phyloP scores from a whole-genome alignment of 2,888 invertebrate species.

The Leptinotarsa juncta region DNA sequence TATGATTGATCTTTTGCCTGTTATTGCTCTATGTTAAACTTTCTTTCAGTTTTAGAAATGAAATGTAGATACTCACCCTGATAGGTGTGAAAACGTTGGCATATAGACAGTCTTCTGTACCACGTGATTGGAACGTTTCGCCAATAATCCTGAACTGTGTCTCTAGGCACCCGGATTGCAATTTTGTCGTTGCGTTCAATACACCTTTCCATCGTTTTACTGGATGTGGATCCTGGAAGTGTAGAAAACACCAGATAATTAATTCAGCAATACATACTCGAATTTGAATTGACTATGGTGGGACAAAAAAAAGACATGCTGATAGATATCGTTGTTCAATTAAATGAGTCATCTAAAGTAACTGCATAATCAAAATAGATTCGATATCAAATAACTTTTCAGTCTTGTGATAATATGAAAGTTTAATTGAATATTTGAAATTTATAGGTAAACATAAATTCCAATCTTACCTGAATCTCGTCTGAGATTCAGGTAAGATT shows the following conservation, averaged over 20 bases:
- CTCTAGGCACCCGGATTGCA: constrained; percentile 22
- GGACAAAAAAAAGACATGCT: neutral
- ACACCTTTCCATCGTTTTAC: constrained; percentile 30
- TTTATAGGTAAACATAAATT: too few species aligned
- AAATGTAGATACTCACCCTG: constrained; percentile 19
- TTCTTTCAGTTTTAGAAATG: neutral
- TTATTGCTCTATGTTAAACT: too few species aligned
- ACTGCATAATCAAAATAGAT: too few species aligned
- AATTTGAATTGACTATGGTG: neutral
- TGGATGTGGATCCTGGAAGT: constrained; percentile 29
- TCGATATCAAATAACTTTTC: too few species aligned
- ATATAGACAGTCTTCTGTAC: constrained; percentile 37
- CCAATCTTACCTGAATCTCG: too few species aligned
- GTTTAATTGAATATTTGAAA: too few species aligned
- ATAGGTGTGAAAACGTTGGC: constrained; percentile 35
- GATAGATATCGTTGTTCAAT: too few species aligned
- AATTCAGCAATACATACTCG: too few species aligned
- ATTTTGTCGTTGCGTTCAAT: constrained; percentile 27
- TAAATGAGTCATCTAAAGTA: too few species aligned
- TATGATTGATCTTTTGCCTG: too few species aligned
- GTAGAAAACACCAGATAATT: neutral
- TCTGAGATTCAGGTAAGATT: too few species aligned
- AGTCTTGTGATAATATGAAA: too few species aligned
- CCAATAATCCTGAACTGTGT: neutral
- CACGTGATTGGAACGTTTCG: neutral